phyloP scores from a whole-genome alignment of 2,888 invertebrate species.

The Catocala sponsa region DNA sequence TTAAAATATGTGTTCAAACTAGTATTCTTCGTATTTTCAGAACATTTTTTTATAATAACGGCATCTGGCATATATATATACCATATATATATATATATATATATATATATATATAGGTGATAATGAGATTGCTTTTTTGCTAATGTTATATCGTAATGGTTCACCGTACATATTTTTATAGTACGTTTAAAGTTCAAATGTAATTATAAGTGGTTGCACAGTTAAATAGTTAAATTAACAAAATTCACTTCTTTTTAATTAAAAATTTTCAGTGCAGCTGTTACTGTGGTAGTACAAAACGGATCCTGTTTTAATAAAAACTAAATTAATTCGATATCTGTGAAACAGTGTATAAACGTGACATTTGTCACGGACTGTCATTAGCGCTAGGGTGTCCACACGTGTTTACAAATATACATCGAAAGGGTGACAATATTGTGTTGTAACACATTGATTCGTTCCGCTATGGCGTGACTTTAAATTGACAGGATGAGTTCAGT shows the following conservation, averaged over 20 bases:
- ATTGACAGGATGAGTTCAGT: conserved; percentile 14
- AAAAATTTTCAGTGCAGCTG: background rate
- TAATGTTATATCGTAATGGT: too few species aligned
- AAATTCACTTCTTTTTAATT: background rate
- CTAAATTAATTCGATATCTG: conserved; percentile 38
- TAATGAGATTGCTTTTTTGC: too few species aligned
- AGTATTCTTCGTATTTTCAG: too few species aligned
- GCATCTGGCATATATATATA: too few species aligned
- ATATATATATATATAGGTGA: too few species aligned
- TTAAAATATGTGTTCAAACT: too few species aligned
- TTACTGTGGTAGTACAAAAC: background rate
- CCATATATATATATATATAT: too few species aligned
- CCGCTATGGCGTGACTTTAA: conserved; percentile 28
- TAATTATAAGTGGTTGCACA: too few species aligned
- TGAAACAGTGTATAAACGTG: conserved; percentile 46
- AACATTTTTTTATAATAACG: too few species aligned
- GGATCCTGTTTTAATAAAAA: conserved; percentile 32
- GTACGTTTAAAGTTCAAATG: too few species aligned
- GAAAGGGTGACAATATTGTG: conserved; percentile 55
- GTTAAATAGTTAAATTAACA: too few species aligned
- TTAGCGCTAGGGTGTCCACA: conserved; percentile 51
- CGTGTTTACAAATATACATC: conserved; percentile 46
- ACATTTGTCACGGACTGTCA: conserved; percentile 44
- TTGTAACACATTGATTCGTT: conserved; percentile 50
- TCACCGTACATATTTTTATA: too few species aligned